phyloP scores from a whole-genome alignment of 2,888 invertebrate genomes.

The Calameuta filiformis region DNA sequence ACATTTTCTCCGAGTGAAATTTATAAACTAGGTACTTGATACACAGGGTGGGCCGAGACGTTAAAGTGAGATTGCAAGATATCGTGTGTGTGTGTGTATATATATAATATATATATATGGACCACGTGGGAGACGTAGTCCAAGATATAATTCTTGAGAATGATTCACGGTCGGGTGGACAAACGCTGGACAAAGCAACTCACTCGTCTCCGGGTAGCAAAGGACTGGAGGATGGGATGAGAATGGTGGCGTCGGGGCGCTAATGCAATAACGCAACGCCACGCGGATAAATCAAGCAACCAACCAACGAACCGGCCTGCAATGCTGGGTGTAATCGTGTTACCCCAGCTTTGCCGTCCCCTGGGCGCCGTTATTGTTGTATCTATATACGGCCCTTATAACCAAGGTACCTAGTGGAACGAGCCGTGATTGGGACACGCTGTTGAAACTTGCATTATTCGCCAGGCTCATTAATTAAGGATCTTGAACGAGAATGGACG shows the following conservation, averaged over 20 bases:
- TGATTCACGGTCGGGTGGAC: constrained; percentile 48
- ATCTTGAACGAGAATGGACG: neutral
- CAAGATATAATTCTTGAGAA: constrained; percentile 47
- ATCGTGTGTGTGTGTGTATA: neutral
- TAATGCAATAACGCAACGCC: constrained; percentile 62
- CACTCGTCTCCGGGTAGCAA: constrained; percentile 5
- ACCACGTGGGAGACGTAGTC: constrained; percentile 19
- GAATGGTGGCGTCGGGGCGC: constrained; percentile 41
- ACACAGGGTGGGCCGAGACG: neutral
- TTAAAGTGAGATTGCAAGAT: neutral
- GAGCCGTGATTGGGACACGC: constrained; percentile 3
- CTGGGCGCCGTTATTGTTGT: constrained; percentile 53
- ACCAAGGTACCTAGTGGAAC: neutral
- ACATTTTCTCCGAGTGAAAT: neutral
- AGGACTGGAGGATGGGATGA: constrained; percentile 17
- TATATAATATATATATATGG: no score
- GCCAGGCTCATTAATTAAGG: neutral
- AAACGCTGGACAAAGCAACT: constrained; percentile 23
- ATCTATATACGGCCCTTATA: neutral
- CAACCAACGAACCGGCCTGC: constrained; percentile 38
- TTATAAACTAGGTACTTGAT: neutral
- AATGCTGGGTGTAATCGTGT: constrained; percentile 52
- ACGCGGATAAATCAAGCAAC: constrained; percentile 60
- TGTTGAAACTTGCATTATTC: neutral
- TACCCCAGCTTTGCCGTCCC: constrained; percentile 50